These are phyloP conservation scores for Sternarchorhynchus goeldii DNA, from an alignment of 2,797 vertebrate species.

Conservation along the genomic window DNA sequence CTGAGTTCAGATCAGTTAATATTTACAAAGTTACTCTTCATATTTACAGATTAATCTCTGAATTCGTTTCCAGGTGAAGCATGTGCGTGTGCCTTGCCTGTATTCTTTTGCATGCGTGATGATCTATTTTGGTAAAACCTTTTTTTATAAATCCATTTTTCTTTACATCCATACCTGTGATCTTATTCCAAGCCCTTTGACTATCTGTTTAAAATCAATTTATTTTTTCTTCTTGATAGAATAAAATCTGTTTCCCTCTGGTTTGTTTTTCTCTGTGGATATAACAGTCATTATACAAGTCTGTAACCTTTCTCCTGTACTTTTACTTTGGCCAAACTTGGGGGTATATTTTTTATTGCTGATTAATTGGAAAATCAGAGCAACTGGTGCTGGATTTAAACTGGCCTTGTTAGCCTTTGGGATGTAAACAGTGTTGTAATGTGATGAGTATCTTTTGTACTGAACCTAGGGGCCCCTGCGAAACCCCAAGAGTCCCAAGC, in stretches of 20 bases:
- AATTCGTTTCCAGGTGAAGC: slow-evolving; percentile 47
- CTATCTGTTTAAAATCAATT: slow-evolving; percentile 40
- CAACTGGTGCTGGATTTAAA: slow-evolving; percentile 59
- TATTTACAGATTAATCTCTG: not conserved
- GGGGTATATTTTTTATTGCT: slow-evolving; percentile 48
- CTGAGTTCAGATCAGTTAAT: not conserved
- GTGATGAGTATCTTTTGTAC: slow-evolving; percentile 82
- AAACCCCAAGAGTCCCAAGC: slow-evolving; percentile 87
- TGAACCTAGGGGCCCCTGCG: slow-evolving; percentile 88
- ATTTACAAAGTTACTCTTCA: not conserved
- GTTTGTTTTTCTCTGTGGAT: slow-evolving; percentile 55
- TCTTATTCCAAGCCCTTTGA: not conserved
- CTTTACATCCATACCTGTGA: slow-evolving; percentile 22
- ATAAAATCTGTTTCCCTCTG: slow-evolving; percentile 32
- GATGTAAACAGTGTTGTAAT: slow-evolving; percentile 64
- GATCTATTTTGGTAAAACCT: slow-evolving; percentile 48
- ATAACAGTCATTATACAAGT: slow-evolving; percentile 43
- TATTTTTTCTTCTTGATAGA: slow-evolving; percentile 14
- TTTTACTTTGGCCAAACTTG: slow-evolving; percentile 62
- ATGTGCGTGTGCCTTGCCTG: slow-evolving; percentile 55
- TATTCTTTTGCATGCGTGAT: slow-evolving; percentile 55
- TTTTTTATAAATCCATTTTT: not conserved
- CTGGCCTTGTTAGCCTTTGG: slow-evolving; percentile 36
- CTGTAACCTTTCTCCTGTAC: slow-evolving; percentile 52
- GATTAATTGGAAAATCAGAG: slow-evolving; percentile 54